Evolutionary conservation across 2,888 invertebrate genomes (phyloP).

Genomic region (Geotrupes spiniger): DNA sequence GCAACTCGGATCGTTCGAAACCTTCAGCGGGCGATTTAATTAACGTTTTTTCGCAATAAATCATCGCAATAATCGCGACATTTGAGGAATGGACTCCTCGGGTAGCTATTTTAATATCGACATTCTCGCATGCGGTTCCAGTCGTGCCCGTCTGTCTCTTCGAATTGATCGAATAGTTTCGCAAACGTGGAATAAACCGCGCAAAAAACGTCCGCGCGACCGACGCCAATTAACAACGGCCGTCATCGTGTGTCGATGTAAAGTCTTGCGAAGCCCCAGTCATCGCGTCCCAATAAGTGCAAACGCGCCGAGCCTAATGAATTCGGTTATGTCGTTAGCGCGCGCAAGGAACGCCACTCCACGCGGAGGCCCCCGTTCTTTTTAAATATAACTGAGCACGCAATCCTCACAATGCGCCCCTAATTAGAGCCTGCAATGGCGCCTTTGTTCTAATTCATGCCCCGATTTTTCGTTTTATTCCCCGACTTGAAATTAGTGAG

Average conservation of each 20-base stretch:
- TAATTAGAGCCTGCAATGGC: conserved; percentile 37
- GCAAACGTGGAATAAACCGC: no score
- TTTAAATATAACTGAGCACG: conserved; percentile 39
- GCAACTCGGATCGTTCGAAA: no score
- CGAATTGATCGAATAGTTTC: no score
- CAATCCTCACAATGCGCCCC: conserved; percentile 40
- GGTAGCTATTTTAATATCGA: no score
- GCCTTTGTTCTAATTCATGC: conserved; percentile 40
- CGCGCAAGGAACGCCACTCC: conserved; percentile 35
- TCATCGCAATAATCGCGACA: neutral
- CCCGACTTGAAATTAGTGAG: conserved; percentile 34
- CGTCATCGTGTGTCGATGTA: no score
- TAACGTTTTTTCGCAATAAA: conserved; percentile 1
- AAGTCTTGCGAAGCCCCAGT: no score
- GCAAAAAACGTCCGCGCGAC: no score
- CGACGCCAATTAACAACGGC: no score
- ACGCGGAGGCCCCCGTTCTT: conserved; percentile 37
- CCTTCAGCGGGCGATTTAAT: conserved; percentile 6
- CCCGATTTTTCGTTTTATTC: conserved; percentile 28
- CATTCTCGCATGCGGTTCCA: no score
- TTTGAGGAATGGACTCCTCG: neutral
- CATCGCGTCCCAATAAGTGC: no score
- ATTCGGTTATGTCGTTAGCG: conserved; percentile 39
- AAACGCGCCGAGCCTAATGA: conserved; percentile 26
- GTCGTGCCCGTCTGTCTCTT: no score